Percentiles rank a stretch among this genome's conserved stretches.
Evolutionary conservation across 2,113 vertebrate species (phyloP).

Genomic region (Entelurus aequoreus): DNA sequence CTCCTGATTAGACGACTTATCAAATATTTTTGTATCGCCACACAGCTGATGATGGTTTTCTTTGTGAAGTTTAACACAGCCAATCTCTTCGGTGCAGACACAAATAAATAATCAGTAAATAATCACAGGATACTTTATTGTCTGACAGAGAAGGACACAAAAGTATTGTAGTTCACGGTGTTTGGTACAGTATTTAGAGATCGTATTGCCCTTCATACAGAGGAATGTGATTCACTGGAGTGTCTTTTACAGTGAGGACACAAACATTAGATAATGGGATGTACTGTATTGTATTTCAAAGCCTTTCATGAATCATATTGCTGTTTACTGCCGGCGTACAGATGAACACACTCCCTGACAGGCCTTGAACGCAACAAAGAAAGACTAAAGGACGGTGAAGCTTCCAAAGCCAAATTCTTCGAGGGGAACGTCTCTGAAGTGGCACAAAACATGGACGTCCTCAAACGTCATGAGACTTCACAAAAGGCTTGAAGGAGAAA

Average conservation of each 20-base stretch:
- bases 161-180: slow-evolving; percentile 27
- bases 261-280: slow-evolving; percentile 15
- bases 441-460: no score
- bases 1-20: no score
- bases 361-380: slow-evolving; percentile 24
- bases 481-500: neutral
- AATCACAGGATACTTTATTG: slow-evolving; percentile 53
- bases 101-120: slow-evolving; percentile 37
- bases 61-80: neutral
- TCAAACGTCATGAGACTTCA: neutral
- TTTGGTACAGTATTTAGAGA: slow-evolving; percentile 53
- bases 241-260: slow-evolving; percentile 23
- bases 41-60: neutral
- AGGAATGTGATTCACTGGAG: neutral
- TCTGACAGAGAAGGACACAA: slow-evolving; percentile 40
- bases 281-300: slow-evolving; percentile 9
- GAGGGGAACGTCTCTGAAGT: neutral
- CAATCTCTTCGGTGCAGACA: neutral
- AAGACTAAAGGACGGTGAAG: slow-evolving; percentile 2
- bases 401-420: neutral
- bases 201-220: slow-evolving; percentile 46
- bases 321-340: slow-evolving; percentile 36
- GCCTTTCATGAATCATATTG: slow-evolving; percentile 45
- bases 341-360: slow-evolving; percentile 25
- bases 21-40: neutral